Percentiles rank a stretch among this genome's conserved stretches.
These are phyloP conservation scores for Eilema sororculum DNA, from an alignment of 2,888 invertebrate species.

Conservation along the genomic window DNA sequence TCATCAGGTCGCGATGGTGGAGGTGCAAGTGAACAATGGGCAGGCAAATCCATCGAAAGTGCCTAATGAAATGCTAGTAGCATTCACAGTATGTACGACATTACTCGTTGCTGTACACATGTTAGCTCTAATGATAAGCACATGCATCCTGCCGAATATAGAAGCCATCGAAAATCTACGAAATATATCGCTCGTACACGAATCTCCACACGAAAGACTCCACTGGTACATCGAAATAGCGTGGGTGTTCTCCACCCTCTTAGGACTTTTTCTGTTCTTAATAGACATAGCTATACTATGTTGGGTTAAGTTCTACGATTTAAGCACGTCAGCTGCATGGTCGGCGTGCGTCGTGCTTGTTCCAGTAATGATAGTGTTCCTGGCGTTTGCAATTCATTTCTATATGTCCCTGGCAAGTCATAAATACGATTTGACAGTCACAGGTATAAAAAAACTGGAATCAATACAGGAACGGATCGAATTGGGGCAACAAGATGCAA, in stretches of 20 bases:
- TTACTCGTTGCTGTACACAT: constrained; percentile 98
- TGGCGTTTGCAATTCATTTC: constrained; percentile 98
- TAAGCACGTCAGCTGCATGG: constrained; percentile 94
- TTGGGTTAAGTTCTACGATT: constrained; percentile 98
- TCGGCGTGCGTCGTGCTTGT: constrained; percentile 96
- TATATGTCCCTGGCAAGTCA: constrained; percentile 97
- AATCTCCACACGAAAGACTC: constrained; percentile 95
- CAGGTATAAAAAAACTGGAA: constrained; percentile 95
- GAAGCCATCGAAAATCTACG: constrained; percentile 98
- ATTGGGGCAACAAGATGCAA: constrained; percentile 89
- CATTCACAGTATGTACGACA: constrained; percentile 98
- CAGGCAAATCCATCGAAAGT: constrained; percentile 84
- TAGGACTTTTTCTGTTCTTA: constrained; percentile 97
- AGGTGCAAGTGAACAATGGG: constrained; percentile 91
- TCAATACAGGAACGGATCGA: constrained; percentile 94
- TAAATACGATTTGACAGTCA: constrained; percentile 95
- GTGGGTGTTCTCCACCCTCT: constrained; percentile 98
- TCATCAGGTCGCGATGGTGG: constrained; percentile 93
- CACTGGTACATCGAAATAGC: constrained; percentile 99
- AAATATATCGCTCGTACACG: constrained; percentile 94
- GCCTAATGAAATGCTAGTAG: constrained; percentile 93
- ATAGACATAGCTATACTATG: constrained; percentile 98
- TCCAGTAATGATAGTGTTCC: constrained; percentile 96
- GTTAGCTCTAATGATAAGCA: constrained; percentile 99
- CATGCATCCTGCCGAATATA: constrained; percentile 99